Evolutionary conservation across 2,888 invertebrate genomes (phyloP), one percentile per base, ranked within the genome.

Genomic region (Machimus rusticus): DNA sequence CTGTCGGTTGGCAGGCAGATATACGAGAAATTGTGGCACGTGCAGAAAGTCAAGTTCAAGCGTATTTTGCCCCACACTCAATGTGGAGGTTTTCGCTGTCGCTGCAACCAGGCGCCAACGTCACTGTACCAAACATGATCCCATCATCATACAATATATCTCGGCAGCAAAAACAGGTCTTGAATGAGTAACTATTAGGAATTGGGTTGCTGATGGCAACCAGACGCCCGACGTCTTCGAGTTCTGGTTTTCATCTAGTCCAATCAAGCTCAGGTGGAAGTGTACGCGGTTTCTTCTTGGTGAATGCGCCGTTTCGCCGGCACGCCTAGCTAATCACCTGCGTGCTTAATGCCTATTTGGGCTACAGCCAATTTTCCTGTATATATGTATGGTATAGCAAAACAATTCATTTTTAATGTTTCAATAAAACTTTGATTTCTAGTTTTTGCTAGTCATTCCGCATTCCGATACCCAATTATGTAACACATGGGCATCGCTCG

Each of bases 21-120:
- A 39, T 16, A 19, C 8, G 82, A 66, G 66, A 84, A 84, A 84
- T 37, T 84, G 37, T 66, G 23, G 82, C 82, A 84, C 82, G 82
- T 84, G 82, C 82, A 34, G 66, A 84, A 84, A 57, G 66, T 84
- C 82, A 84, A 84, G 82, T 84, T 84, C 82, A 84, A 66, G 82
- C 51, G 51, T 79, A 46, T 46, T 28, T n/a, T 51, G 51, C 66
- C 23, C 12, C 66, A 66, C 16, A 51, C 51, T 28, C 79, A 55
- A 51, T 19, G 4, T 23, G 16, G 14, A 79, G 51, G 46, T 46
- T 79, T 79, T 79, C 79, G 55, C 79, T 79, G 51, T 79, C 51
- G 55, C 79, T 51, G 46, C 16, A 28, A 9, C 8, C n/a, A n/a
- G 79, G 31, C 34, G 79, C 51, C 79, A 51, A n/a, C 23, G 39